phyloP scores from a whole-genome alignment of 1,140 invertebrate species.

The Galleria mellonella region DNA sequence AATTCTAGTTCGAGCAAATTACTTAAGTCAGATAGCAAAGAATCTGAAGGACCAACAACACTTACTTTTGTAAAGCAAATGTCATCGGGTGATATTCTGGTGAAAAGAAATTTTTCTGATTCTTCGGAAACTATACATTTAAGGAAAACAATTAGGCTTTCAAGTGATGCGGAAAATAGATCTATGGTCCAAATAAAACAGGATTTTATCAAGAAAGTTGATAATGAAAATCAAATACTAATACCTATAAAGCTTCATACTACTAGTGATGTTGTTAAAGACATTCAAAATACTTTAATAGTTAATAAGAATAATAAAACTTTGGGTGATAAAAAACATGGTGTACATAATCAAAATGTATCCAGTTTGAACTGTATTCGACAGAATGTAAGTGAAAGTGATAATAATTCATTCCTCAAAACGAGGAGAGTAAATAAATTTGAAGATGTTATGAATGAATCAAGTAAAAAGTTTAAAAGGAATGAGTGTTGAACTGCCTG shows the following conservation, averaged over 20 bases:
- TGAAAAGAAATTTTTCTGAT: conserved; percentile 54
- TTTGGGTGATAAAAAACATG: conserved; percentile 65
- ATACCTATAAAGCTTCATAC: conserved; percentile 52
- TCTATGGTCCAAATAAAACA: conserved; percentile 57
- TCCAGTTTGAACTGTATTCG: conserved; percentile 61
- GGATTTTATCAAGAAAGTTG: conserved; percentile 52
- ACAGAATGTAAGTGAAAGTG: conserved; percentile 56
- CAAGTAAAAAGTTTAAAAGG: conserved; percentile 65
- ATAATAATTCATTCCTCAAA: conserved; percentile 58
- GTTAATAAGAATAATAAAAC: conserved; percentile 61
- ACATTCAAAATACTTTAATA: conserved; percentile 66
- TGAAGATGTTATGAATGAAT: conserved; percentile 54
- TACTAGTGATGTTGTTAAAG: conserved; percentile 57
- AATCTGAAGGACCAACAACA: conserved; percentile 40
- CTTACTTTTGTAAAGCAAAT: conserved; percentile 59
- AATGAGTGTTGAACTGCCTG: conserved; percentile 62
- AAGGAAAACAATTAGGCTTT: conserved; percentile 56
- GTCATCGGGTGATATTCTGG: conserved; percentile 54
- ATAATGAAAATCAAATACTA: conserved; percentile 59
- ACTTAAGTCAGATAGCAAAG: conserved; percentile 40
- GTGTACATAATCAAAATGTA: conserved; percentile 69
- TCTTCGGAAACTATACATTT: conserved; percentile 54
- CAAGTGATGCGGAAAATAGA: conserved; percentile 61
- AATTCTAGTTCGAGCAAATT: conserved; percentile 48
- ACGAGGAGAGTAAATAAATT: conserved; percentile 53